Conservation (phyloP, 2,113 vertebrate genomes). For the Psammodynastes pulverulentus region DNA sequence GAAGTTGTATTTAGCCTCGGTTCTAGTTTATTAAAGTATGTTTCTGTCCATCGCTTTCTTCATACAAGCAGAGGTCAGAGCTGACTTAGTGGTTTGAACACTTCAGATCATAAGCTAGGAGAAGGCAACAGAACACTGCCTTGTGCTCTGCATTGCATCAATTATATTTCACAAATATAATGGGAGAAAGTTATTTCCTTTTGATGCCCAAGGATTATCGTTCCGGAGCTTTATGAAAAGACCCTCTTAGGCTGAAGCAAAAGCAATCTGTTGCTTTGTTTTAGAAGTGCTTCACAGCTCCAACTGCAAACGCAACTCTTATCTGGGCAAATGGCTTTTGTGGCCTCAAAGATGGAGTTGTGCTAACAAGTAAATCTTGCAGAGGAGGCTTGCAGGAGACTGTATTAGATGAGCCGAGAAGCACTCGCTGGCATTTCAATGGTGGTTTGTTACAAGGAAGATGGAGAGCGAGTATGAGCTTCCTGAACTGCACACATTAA, state of each 20-base stretch:
- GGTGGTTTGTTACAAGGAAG: neutral
- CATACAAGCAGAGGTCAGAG: neutral
- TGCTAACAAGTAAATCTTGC: conserved; percentile 19
- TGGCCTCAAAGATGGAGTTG: neutral
- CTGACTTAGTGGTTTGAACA: neutral
- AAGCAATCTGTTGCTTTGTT: neutral
- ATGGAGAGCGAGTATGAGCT: neutral
- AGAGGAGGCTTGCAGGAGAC: conserved; percentile 30
- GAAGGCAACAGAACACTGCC: accelerated
- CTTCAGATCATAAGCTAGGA: neutral
- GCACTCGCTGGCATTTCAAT: neutral
- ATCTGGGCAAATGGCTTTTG: neutral
- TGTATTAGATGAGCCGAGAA: conserved; percentile 32
- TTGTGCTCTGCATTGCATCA: accelerated
- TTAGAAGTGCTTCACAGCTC: neutral
- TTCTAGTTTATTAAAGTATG: neutral
- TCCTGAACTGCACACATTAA: conserved; percentile 35
- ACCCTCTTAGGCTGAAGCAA: accelerated
- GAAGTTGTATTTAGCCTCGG: neutral
- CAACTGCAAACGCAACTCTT: neutral
- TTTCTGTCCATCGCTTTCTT: neutral
- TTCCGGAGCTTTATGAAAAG: neutral
- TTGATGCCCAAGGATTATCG: accelerated
- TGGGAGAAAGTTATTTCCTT: neutral
- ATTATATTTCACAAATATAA: too few relatives aligned